Evolutionary conservation across 2,113 vertebrate species (phyloP), one percentile per base, ranked within the genome.

Genomic region (Edolisoma coerulescens): DNA sequence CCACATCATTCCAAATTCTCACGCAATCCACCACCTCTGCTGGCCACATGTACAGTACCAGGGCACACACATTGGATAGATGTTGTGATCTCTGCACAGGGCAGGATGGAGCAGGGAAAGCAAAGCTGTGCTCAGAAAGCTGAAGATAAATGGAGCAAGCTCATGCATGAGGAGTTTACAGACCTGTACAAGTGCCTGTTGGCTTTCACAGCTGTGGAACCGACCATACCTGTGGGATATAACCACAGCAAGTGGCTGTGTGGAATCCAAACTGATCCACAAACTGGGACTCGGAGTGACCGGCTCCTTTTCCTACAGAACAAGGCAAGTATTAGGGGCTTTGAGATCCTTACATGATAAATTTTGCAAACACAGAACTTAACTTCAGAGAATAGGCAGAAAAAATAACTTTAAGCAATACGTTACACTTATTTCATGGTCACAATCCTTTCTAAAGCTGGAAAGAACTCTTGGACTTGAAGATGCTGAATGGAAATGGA

Each of bases 201-300:
- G 60, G 47, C 52, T 85, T 52, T 74, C 65, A 35, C 5, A 80
- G 39, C 37, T 13, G 10, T 11, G 35, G 49, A 47, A 56, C 15
- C 5, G 27, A 33, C 10, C 97, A 85, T 97, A 99, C 99, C 98
- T 99, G 99, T 27, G 98, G 96, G 80, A 99, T 95, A 88, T 98
- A 99, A 91, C 99, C 99, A 89, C 99, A 99, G 97, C 98, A 99
- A 5, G 99, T 99, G 54, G 93, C 10, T 11, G 90, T 97, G 94
- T 97, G 95, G 96, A 99, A 99, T 79, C 99, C 99, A 96, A 98
- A 99, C 91, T 97, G 97, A 80, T 97, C 97, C 95, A 99, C 98
- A 21, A 91, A 97, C 54, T 91, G 95, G 15, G 93, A 47, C 35
- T 98, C 98, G 0, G 96, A 95, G 22, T 78, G 95, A 30, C 96